Evolutionary conservation across 2,113 vertebrate species (phyloP), one percentile per base, ranked within the genome.

Genomic region (Drymodes brunneopygia): DNA sequence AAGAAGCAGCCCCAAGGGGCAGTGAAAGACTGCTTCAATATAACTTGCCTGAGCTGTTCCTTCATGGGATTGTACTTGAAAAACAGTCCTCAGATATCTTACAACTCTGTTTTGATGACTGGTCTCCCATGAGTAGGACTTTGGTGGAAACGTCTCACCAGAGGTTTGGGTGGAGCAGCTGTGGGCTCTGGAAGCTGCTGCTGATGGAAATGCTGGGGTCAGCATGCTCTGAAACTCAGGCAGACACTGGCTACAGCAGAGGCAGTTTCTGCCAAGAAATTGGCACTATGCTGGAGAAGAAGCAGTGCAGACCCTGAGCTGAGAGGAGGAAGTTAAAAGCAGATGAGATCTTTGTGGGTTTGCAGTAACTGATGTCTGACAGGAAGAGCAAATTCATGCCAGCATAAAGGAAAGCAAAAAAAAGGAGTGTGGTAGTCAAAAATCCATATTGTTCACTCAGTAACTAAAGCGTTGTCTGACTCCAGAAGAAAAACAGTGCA

Each of bases 331-430:
- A 97, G 96, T 95, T 88, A 86, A 94, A 88, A 95, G 94, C 88
- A 95, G 94, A 95, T 75, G 94, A 97, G 91, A 86, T 92, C 94
- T 96, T 92, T 96, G 96, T 74, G 94, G 92, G 67, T 94, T 96
- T 95, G 91, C 92, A 96, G 77, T 78, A 96, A 94, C 86, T 0
- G 80, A 58, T 95, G 95, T 88, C 92, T 95, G 86, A 92, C 92
- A 95, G 95, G 92, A 97, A 96, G 88, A 92, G 48, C 1, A 2
- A 88, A 78, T 73, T 95, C 72, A 64, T 65, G 79, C 74, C 88
- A 75, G 36, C 62, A 31, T 66, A 66, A 81, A 83, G 86, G 56
- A 81, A 86, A 90, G 61, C 38, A 58, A 72, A 70, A 80, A 90
- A 78, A 66, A 90, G 73, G 6, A 92, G 72, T 78, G 82, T 2